Percentiles rank a stretch among this genome's conserved stretches.
Evolutionary conservation across 2,797 vertebrate species (phyloP).

Genomic region (Heteromormyrus szaboi): DNA sequence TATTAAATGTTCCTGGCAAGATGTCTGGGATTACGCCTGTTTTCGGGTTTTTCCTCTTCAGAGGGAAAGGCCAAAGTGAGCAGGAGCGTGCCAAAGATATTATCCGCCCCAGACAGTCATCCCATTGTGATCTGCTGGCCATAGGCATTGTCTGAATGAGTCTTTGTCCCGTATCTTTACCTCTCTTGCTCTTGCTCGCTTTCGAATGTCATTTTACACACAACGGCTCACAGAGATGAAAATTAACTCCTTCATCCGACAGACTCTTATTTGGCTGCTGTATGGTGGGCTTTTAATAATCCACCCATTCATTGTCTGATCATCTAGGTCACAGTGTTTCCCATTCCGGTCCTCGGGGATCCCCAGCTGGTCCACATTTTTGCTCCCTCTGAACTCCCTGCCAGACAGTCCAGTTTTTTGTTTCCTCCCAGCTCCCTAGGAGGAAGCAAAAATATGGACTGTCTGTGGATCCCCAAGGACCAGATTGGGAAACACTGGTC

Average conservation of each 20-base stretch:
- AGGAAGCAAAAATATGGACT: neutral
- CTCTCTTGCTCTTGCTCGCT: neutral
- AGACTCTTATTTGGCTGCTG: neutral
- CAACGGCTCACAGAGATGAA: neutral
- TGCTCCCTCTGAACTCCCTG: neutral
- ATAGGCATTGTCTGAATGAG: constrained; percentile 24
- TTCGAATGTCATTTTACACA: constrained; percentile 2
- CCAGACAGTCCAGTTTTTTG: neutral
- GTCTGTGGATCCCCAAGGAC: neutral
- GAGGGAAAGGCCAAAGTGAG: neutral
- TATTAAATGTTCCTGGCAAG: constrained; percentile 8
- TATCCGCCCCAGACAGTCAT: constrained; percentile 7
- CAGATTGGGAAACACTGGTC: neutral
- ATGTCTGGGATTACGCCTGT: neutral
- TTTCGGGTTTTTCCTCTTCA: constrained; percentile 13
- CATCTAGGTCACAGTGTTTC: neutral
- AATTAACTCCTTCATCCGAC: neutral
- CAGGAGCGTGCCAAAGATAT: neutral
- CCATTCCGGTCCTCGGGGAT: neutral
- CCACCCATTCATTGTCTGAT: neutral
- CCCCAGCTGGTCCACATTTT: neutral
- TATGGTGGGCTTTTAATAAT: neutral
- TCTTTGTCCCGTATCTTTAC: constrained; percentile 27
- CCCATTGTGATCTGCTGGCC: constrained; percentile 15
- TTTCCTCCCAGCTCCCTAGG: neutral